Evolutionary conservation across 2,797 vertebrate genomes (phyloP), one percentile per base, ranked within the genome.

Genomic region (Simalia tracyae): DNA sequence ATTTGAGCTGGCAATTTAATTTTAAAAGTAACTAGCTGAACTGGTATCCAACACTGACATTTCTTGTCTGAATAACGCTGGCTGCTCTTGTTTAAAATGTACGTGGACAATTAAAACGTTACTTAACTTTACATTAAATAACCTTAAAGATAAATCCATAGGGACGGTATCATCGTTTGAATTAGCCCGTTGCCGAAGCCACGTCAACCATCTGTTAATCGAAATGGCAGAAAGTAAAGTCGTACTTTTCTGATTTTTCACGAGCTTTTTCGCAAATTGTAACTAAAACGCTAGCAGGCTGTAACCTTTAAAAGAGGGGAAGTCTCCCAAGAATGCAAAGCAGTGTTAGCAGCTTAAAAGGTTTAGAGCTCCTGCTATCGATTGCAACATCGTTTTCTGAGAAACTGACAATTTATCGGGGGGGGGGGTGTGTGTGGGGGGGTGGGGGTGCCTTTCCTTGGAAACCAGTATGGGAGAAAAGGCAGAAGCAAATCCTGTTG

Each of bases 191-290:
- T 59, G 60, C 76, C 17, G 28, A 84, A 72, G 46, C 89, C 50
- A 66, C 15, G 19, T 42, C 56, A n/a, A 46, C 89, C 89, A 88
- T 93, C 92, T 93, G 89, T 93, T 88, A 50, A 59, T 72, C 60
- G 84, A 84, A 56, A 87, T 56, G 46, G 66, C 59, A 92, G 59
- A 3, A 31, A 86, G n/a, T 24, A 56, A n/a, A 56, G 28, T 7
- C 42, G 28, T 31, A 57, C 54, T 57, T 28, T 56, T 76, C 36
- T 59, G 84, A 17, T 86, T 54, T 57, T 28, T 85, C 54, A 28
- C 15, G 4, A 57, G 84, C 6, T 57, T 59, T 57, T 10, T 54
- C 6, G 22, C 36, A 76, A 76, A 42, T 42, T 4, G 36, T 76
- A 76, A 76, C 72, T 36, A 76, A 76, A 72, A 42, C 7, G 72